Evolutionary conservation across 23 tunicate genomes (phyloP).

Genomic region (Ascidia mentula): DNA sequence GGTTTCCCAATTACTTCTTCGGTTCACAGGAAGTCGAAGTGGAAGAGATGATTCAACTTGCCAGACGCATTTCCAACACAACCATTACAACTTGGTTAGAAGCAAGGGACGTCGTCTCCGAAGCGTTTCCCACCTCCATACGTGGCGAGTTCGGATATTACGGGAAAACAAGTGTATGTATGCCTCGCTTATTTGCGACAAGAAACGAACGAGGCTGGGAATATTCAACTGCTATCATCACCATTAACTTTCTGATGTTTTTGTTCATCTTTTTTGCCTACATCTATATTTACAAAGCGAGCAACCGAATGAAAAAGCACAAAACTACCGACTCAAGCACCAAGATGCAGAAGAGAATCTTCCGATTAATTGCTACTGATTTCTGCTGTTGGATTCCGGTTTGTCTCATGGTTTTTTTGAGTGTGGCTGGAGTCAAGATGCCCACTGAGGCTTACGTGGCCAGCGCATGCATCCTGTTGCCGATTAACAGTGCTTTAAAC

Average conservation of each 20-base stretch:
- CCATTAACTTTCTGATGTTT: slow-evolving; percentile 5
- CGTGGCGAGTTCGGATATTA: slow-evolving; percentile 20
- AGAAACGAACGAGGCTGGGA: background rate
- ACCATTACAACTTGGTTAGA: background rate
- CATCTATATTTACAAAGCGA: background rate
- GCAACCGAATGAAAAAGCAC: background rate
- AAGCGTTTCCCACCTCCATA: background rate
- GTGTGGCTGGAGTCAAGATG: background rate
- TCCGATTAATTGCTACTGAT: background rate
- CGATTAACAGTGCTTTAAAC: slow-evolving; percentile 23
- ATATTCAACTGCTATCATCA: slow-evolving; percentile 12
- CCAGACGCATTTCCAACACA: background rate
- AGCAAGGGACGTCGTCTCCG: background rate
- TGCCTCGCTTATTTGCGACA: slow-evolving; percentile 20
- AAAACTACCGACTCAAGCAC: background rate
- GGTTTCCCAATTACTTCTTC: slow-evolving; percentile 4
- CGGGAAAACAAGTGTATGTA: slow-evolving; percentile 25
- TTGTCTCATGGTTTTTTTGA: slow-evolving; percentile 7
- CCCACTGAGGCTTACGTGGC: slow-evolving; percentile 6
- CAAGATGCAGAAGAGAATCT: slow-evolving; percentile 12
- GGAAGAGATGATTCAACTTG: background rate
- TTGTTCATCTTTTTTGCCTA: slow-evolving; percentile 10
- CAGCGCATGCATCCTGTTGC: slow-evolving; percentile 17
- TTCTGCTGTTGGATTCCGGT: slow-evolving; percentile 24
- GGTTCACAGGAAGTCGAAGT: background rate